These are phyloP conservation scores for Microchrysa polita DNA, from an alignment of 2,888 invertebrate species.

Conservation along the genomic window DNA sequence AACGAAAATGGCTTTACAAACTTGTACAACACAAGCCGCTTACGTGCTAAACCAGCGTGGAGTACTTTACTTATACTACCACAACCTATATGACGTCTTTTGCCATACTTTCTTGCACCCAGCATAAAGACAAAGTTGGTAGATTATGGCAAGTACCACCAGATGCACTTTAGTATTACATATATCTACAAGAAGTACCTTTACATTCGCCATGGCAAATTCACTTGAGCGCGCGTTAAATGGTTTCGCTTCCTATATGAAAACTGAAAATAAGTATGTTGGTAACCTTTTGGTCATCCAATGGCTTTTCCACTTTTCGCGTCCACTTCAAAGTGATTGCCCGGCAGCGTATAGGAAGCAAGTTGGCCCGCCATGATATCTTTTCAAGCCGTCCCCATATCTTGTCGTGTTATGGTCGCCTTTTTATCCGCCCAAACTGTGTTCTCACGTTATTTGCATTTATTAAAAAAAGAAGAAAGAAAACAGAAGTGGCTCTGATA, in stretches of 20 bases:
- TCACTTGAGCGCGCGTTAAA: conserved; percentile 42
- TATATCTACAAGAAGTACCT: not conserved
- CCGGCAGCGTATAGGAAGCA: not conserved
- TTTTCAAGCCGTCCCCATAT: not conserved
- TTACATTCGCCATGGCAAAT: conserved; percentile 24
- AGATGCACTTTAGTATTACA: not conserved
- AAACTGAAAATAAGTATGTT: conserved; percentile 49
- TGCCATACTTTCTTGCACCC: not conserved
- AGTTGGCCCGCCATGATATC: no score
- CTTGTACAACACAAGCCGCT: not conserved
- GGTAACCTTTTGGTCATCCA: conserved; percentile 45
- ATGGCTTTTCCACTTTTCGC: not conserved
- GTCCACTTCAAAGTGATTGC: conserved; percentile 2
- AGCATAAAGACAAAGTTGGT: not conserved
- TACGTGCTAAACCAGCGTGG: conserved; percentile 17
- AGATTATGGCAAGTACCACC: not conserved
- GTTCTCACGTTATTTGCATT: conserved; percentile 11
- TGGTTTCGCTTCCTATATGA: conserved; percentile 49
- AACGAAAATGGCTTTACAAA: conserved; percentile 39
- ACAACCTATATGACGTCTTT: conserved; percentile 22
- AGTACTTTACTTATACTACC: conserved; percentile 10
- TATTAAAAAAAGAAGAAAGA: no score
- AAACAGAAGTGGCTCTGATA: no score
- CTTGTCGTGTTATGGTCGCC: not conserved
- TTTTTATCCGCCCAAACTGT: not conserved